These are phyloP conservation scores for Eupithecia centaureata DNA, from an alignment of 2,888 invertebrate species.

Conservation along the genomic window DNA sequence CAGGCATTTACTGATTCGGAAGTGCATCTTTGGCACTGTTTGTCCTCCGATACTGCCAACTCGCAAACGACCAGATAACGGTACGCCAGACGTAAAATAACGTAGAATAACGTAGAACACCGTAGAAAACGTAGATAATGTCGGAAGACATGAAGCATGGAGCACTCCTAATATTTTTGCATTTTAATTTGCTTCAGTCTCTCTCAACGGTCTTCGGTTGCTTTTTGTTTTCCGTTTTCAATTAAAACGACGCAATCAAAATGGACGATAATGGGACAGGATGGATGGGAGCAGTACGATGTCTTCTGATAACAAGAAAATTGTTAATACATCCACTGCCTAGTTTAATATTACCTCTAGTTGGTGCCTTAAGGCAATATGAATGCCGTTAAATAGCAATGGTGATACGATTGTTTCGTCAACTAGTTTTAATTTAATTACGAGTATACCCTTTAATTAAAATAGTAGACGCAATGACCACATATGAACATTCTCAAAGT, in stretches of 20 bases:
- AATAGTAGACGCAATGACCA: not conserved
- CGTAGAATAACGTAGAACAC: slow-evolving; percentile 6
- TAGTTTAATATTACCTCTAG: no score
- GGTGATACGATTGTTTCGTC: no score
- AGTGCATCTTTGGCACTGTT: slow-evolving; percentile 49
- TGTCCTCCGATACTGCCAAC: slow-evolving; percentile 49
- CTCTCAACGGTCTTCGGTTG: slow-evolving; percentile 41
- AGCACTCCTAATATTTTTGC: slow-evolving; percentile 56
- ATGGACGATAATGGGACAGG: slow-evolving; percentile 36
- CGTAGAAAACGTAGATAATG: slow-evolving; percentile 49
- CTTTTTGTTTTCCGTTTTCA: slow-evolving; percentile 53
- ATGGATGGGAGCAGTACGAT: not conserved
- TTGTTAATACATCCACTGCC: not conserved
- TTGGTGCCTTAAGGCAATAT: no score
- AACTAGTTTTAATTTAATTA: not conserved
- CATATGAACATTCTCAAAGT: slow-evolving; percentile 8
- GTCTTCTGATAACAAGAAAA: not conserved
- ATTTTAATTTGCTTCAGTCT: slow-evolving; percentile 59
- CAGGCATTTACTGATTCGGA: slow-evolving; percentile 26
- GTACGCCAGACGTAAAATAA: slow-evolving; percentile 57
- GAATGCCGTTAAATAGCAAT: no score
- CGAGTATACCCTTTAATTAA: slow-evolving; percentile 1
- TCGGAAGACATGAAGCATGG: slow-evolving; percentile 49
- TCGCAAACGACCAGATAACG: slow-evolving; percentile 54
- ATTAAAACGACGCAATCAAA: slow-evolving; percentile 47